Percentiles rank a stretch among this genome's conserved stretches.
phyloP scores from a whole-genome alignment of 2,888 invertebrate species.

The Myopa tessellatipennis region DNA sequence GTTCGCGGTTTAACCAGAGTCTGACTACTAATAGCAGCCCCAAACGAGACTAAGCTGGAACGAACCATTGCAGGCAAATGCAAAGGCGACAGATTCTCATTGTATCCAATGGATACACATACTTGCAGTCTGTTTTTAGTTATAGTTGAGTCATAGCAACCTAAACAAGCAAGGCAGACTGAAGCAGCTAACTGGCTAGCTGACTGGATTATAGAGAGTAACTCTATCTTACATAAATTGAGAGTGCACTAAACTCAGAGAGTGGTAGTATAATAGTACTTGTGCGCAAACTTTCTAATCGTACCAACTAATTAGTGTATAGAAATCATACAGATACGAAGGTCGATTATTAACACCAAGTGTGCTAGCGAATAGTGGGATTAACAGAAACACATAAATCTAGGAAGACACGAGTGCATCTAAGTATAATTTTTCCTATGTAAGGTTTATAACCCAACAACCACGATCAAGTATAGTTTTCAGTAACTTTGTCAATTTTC shows the following conservation, averaged over 20 bases:
- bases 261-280: neutral
- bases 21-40: conserved; percentile 50
- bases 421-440: no score
- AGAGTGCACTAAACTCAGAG: neutral
- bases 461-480: no score
- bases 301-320: conserved; percentile 1
- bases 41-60: conserved; percentile 38
- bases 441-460: no score
- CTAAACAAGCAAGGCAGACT: neutral
- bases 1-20: conserved; percentile 52
- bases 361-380: no score
- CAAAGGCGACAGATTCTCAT: neutral
- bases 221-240: neutral
- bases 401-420: no score
- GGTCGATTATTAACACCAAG: no score
- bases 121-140: neutral
- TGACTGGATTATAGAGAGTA: conserved; percentile 8
- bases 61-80: neutral
- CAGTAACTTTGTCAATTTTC: no score
- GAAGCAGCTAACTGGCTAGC: neutral
- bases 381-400: no score
- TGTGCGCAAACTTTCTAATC: conserved; percentile 38
- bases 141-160: conserved; percentile 28
- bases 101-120: conserved; percentile 22
- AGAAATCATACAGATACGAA: neutral